Base-by-base conservation (phyloP, 2,797 vertebrate genomes). In the Mycteria americana region DNA sequence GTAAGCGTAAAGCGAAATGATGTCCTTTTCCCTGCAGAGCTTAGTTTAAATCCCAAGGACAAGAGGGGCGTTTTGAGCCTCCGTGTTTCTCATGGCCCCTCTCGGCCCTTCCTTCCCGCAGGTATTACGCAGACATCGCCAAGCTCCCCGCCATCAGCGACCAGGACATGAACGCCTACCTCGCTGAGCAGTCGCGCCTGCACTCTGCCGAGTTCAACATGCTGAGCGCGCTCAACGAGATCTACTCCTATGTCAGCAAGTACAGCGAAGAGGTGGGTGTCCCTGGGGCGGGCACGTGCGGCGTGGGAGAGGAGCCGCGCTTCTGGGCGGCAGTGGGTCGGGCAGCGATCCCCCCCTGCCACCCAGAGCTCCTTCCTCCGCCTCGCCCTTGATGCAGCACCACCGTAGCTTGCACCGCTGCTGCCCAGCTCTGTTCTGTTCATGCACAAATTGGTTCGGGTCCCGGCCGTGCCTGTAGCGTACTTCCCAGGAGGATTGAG, bases 111-210 rank as follows among this genome's bases (percentile, higher is more conserved):
- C 18, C 6, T 15, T 33, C 22, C 30, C 33, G 1, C 98, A 99
- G 99, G 98, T 99, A 99, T 98, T 99, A 99, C 28, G 99, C 99
- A 2, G 99, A 99, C 97, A 99, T 99, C 37, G 98, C 98, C 98
- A 99, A 99, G 95, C 99, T 99, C 67, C 99, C 99, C 0, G 99
- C 99, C 96, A 99, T 99, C 97, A 99, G 99, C 3, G 99, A 99
- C 98, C 99, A 99, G 98, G 99, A 99, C 98, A 99, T 99, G 99
- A 99, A 99, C 2, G 99, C 99, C 74, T 99, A 99, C 98, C 98
- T 99, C 97, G 99, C 99, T 2, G 99, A 99, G 97, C 99, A 99
- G 98, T 99, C 99, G 7, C 98, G 99, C 80, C 98, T 99, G 87
- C 99, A 99, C 94, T 98, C 99, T 7, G 97, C 97, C 11, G 99